These are phyloP conservation scores for Chrysomela aeneicollis DNA, from an alignment of 2,888 invertebrate species.

Conservation along the genomic window DNA sequence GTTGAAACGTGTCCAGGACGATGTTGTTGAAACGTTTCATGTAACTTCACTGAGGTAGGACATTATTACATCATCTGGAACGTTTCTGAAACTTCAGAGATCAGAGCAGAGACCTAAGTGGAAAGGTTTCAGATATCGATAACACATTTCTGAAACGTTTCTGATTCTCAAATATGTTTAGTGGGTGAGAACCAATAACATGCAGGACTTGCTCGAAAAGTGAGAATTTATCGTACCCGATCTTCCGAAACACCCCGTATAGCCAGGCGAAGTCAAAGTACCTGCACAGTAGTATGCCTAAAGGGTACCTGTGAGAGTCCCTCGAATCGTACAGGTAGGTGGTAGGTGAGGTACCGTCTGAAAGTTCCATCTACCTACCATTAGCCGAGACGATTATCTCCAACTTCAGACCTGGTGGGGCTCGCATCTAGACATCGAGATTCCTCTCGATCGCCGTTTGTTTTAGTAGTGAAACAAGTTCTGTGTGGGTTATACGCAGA, in stretches of 20 bases:
- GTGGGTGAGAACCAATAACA: no score
- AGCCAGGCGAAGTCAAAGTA: no score
- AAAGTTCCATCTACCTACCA: no score
- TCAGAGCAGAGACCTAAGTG: constrained; percentile 17
- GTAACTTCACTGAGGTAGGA: constrained; percentile 14
- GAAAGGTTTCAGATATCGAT: constrained; percentile 14
- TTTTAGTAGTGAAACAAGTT: not conserved
- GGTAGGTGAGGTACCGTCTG: not conserved
- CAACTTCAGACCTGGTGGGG: not conserved
- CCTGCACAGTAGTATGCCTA: no score
- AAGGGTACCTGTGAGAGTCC: not conserved
- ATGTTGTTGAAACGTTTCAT: constrained; percentile 18
- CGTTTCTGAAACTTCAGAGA: constrained; percentile 17
- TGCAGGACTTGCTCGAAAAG: no score
- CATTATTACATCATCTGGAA: constrained; percentile 14
- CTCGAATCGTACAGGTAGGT: not conserved
- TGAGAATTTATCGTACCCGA: no score
- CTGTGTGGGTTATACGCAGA: no score
- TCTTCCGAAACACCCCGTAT: not conserved
- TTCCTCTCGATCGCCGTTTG: constrained; percentile 2
- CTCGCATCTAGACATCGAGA: constrained; percentile 7
- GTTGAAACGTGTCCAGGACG: constrained; percentile 15
- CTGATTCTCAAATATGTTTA: constrained; percentile 17
- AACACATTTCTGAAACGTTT: constrained; percentile 16
- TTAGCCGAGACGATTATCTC: not conserved